Evolutionary conservation across 1,140 invertebrate genomes (phyloP).

Genomic region (Planococcus citri): DNA sequence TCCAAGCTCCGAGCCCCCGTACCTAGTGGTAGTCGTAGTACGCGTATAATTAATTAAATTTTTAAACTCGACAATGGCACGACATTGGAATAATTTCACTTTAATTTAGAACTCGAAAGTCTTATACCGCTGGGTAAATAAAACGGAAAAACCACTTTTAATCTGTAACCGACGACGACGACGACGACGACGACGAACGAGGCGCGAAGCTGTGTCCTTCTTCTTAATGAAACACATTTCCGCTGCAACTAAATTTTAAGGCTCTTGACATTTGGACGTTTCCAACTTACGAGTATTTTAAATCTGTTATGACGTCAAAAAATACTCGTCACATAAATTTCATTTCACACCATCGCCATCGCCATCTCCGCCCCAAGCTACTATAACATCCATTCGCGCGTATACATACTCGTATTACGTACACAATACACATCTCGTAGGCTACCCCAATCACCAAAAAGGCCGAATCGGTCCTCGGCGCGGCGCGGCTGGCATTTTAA

Average conservation of each 20-base stretch:
- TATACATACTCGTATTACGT: too few species aligned
- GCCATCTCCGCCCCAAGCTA: too few species aligned
- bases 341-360: too few species aligned
- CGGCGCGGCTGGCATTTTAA: too few species aligned
- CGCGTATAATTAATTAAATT: background rate
- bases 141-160: background rate
- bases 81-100: constrained; percentile 3
- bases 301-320: too few species aligned
- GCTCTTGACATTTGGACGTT: background rate
- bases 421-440: too few species aligned
- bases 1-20: too few species aligned
- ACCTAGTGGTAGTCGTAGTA: too few species aligned
- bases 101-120: background rate
- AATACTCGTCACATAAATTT: too few species aligned
- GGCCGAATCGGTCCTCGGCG: too few species aligned
- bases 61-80: background rate
- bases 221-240: constrained; percentile 4
- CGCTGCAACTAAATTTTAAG: background rate
- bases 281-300: background rate
- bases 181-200: background rate
- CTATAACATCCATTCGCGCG: too few species aligned
- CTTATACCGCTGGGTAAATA: background rate
- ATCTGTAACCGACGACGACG: background rate
- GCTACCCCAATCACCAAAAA: too few species aligned
- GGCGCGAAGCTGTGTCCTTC: constrained; percentile 5